Base-by-base conservation (phyloP, 2,888 invertebrate species). In the Nowickia ferox region DNA sequence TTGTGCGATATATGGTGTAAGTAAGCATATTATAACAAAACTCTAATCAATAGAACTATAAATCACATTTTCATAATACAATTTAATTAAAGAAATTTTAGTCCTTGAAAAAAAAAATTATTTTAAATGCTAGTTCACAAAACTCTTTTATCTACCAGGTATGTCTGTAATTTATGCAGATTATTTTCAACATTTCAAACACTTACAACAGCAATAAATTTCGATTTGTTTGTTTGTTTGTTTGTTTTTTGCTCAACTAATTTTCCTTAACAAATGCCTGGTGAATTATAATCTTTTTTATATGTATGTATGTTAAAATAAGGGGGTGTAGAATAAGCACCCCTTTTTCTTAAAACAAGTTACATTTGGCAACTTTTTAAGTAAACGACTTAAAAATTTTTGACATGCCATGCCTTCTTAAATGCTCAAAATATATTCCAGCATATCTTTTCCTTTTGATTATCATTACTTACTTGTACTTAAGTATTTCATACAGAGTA, bases 181-280 rank as follows among this genome's bases (percentile, higher is more conserved):
- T 72, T 83, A 66, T 46, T 63, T 76, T 59, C 9, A n/a, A 17
- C 55, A 80, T 88, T 87, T 88, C 82, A 90, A 92, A 90, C 89
- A 90, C 90, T 91, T 90, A 90, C 89, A 91, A 92, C 89, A 90
- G 92, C 90, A 91, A 92, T 92, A 92, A 92, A 92, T 92, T 92
- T 92, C 91, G 92, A 92, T 92, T 92, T 75, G 63, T 74, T 40
- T 59, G 48, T 89, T 92, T 57, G 55, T 75, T 89, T 91, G 48
- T 89, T 92, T 57, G 55, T 75, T 89, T 91, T 51, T 55, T 69
- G 40, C 63, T 17, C 17, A 40, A 57, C 59, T 53, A 59, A 57
- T 46, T 57, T 68, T 72, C 57, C 42, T 89, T 90, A 89, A 89
- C 89, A 90, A 92, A 92, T 91, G 90, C 92, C 91, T 92, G 90